Conservation (phyloP, 2,888 invertebrate species). For the Asteroscopus sphinx region DNA sequence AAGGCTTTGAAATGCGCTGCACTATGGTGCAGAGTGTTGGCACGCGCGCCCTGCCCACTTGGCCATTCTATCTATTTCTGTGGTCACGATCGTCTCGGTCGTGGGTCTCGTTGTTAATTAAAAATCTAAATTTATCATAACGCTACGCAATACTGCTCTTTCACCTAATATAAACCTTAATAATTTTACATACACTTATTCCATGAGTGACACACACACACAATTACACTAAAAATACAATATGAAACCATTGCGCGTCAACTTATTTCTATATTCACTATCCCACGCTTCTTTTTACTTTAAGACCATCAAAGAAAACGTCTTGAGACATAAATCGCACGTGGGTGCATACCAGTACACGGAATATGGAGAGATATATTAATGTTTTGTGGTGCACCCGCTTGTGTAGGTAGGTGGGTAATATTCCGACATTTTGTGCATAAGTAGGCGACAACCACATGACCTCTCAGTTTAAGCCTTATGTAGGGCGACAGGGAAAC, state of each 20-base stretch:
- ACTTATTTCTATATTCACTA: too few species aligned
- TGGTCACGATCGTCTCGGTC: too few species aligned
- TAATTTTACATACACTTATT: too few species aligned
- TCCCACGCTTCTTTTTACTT: not conserved
- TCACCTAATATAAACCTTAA: too few species aligned
- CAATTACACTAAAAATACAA: not conserved
- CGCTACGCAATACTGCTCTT: too few species aligned
- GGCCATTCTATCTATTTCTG: too few species aligned
- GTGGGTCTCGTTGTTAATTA: too few species aligned
- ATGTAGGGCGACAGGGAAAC: slow-evolving; percentile 3
- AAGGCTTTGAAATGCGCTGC: too few species aligned
- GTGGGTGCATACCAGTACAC: not conserved
- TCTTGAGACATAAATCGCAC: slow-evolving; percentile 12
- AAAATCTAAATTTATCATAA: too few species aligned
- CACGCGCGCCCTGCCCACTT: too few species aligned
- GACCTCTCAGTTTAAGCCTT: slow-evolving; percentile 7
- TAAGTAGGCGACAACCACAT: slow-evolving; percentile 28
- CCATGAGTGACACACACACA: too few species aligned
- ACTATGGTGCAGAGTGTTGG: too few species aligned
- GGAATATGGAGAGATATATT: not conserved
- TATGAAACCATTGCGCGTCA: not conserved
- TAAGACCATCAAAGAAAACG: slow-evolving; percentile 28
- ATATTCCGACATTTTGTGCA: slow-evolving; percentile 15
- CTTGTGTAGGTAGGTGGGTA: slow-evolving; percentile 1
- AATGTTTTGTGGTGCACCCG: slow-evolving; percentile 1